Evolutionary conservation across 1,140 invertebrate genomes (phyloP), one percentile per base, ranked within the genome.

Genomic region (Micrasema longulum): DNA sequence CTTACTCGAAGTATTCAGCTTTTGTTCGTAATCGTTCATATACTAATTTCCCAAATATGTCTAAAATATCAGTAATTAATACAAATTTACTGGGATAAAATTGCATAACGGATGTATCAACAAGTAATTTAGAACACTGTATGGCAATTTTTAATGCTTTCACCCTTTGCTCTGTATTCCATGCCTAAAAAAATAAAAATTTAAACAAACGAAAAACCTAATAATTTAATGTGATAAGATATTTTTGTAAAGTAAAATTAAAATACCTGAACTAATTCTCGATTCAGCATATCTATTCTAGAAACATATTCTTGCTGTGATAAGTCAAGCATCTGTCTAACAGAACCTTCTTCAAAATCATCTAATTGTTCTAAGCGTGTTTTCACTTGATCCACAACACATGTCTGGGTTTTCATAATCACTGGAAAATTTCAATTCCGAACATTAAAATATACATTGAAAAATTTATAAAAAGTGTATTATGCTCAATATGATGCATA

Each of bases 21-120:
- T 98, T 98, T 22, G 88, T 88, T 78, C 90, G 89, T 23, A 99
- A 85, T 77, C 97, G 86, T 69, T 96, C 91, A 81, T 93, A 97
- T 1, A 99, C 96, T 57, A 99, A 86, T 79, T 92, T 89, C 45
- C 97, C 97, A 89, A 99, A 99, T 78, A 92, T 96, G 80, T 98
- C 96, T 52, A 99, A 85, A 72, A 98, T 96, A 80, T 99, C 97
- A 47, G 95, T 97, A 45, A 99, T 93, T 1, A 99, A 87, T 26
- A 97, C 94, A 89, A 97, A 99, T 88, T 99, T 98, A 83, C 95
- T 97, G 0, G 97, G 97, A 88, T 99, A 99, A 85, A 99, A 99
- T 76, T 92, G 91, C 77, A 97, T 90, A 0, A 94, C 95, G 73
- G 89, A 91, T 12, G 93, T 93, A 79, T 98, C 95, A 5, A 92